Base-by-base conservation (phyloP, 2,113 vertebrate genomes). In the Ammodytes marinus region DNA sequence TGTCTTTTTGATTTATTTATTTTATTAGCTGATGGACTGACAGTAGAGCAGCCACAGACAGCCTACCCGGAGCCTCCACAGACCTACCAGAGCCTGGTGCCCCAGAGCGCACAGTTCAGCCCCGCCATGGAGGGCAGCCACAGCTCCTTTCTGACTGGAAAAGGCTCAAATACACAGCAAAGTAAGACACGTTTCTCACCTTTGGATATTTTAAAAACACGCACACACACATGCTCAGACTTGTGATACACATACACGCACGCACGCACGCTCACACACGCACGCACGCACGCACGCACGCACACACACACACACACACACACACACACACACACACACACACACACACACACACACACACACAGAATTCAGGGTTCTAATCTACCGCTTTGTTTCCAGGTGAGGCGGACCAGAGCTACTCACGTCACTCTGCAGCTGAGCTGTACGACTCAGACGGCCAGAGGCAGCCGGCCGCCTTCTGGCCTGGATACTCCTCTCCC, bases 61-160 rank as follows among this genome's bases (percentile, higher is more conserved):
- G 93, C 86, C 37, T 94, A 92, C 92, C 93, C 92, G 78, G 94
- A 94, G 35, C 78, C 93, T n/a, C 67, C 82, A 17, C 94, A 93
- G 82, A 92, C 92, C 0, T 95, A 94, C 85, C 94, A 95, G 88
- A 94, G 79, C 82, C 89, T 95, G 39, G 86, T 90, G 49, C 77
- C 94, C 42, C 93, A 92, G 79, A 90, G 46, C 6, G 79, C 83
- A 8, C 74, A 89, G 61, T 95, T 95, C 86, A 93, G 92, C 63
- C 89, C 94, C 0, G 83, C 83, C 1, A 11, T 91, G 69, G 91
- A 89, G 54, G 87, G 87, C 79, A 80, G 83, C 83, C 88, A 86
- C 81, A 91, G 89, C 79, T 86, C 91, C 47, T 95, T 94, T 69
- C 76, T 89, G 8, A 40, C 86, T 4, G 76, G 74, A 11, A 89